Conservation (phyloP, 2,113 vertebrate genomes). For the Caranx ignobilis region DNA sequence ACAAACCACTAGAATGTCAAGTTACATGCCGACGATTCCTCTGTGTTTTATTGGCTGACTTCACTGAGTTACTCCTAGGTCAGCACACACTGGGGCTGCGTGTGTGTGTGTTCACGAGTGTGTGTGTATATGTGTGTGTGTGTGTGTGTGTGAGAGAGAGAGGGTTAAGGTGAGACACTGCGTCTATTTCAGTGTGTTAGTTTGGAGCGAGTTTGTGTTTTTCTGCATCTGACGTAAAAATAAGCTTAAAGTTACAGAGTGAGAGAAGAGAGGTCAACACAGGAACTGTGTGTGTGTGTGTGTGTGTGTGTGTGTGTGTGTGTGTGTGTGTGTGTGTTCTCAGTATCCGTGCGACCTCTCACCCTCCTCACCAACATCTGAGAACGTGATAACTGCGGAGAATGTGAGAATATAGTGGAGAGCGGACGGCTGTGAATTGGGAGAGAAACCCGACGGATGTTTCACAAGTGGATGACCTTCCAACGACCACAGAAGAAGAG, state of each 20-base stretch:
- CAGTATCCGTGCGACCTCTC: slow-evolving; percentile 65
- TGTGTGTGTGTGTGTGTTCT: slow-evolving; percentile 40
- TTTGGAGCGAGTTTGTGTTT: slow-evolving; percentile 31
- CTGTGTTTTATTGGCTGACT: slow-evolving; percentile 86
- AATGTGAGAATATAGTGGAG: slow-evolving; percentile 76
- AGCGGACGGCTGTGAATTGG: slow-evolving; percentile 49
- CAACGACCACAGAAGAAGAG: slow-evolving; percentile 30
- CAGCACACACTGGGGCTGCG: slow-evolving; percentile 59
- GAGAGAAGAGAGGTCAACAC: slow-evolving; percentile 63
- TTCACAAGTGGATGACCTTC: slow-evolving; percentile 47
- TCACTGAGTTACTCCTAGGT: slow-evolving; percentile 83
- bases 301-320: slow-evolving; percentile 31
- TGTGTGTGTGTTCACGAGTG: slow-evolving; percentile 21
- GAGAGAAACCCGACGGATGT: slow-evolving; percentile 63
- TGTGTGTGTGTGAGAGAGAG: not conserved
- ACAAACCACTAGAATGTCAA: slow-evolving; percentile 88
- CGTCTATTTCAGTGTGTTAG: slow-evolving; percentile 40
- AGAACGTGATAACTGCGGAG: slow-evolving; percentile 75
- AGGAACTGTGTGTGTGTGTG: slow-evolving; percentile 50
- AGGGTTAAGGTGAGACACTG: slow-evolving; percentile 29
- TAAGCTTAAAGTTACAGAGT: slow-evolving; percentile 78
- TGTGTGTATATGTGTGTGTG: slow-evolving; percentile 32
- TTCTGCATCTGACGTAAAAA: slow-evolving; percentile 62
- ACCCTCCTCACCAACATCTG: slow-evolving; percentile 66
- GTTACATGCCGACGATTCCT: slow-evolving; percentile 86